phyloP scores from a whole-genome alignment of 2,113 vertebrate genomes.

The Thamnaconus septentrionalis region DNA sequence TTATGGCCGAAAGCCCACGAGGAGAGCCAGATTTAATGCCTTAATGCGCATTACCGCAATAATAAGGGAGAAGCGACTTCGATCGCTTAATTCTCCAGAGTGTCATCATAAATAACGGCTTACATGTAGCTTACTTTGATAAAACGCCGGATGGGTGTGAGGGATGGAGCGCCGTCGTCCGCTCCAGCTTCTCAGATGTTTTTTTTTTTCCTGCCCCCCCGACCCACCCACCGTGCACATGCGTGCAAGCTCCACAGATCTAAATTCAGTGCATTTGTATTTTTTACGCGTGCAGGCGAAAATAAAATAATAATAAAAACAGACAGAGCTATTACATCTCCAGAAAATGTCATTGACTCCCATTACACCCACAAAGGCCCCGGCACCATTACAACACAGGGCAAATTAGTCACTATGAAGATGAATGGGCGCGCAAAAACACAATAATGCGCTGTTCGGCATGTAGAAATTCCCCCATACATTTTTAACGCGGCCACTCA shows the following conservation, averaged over 20 bases:
- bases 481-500: conserved; percentile 61
- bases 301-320: conserved; percentile 13
- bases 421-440: conserved; percentile 60
- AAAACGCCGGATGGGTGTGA: conserved; percentile 52
- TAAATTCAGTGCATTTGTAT: conserved; percentile 2
- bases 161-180: conserved; percentile 39
- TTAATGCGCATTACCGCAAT: conserved; percentile 67
- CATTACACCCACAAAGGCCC: conserved; percentile 59
- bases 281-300: conserved; percentile 13
- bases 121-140: conserved; percentile 74
- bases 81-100: conserved; percentile 67
- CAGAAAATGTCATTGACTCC: conserved; percentile 65
- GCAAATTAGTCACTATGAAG: conserved; percentile 66
- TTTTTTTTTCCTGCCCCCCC: conserved; percentile 30
- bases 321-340: conserved; percentile 36
- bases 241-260: not conserved
- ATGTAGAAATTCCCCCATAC: conserved; percentile 48
- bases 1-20: conserved; percentile 54
- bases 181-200: conserved; percentile 22
- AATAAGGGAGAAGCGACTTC: conserved; percentile 70
- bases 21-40: conserved; percentile 62
- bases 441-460: conserved; percentile 59
- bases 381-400: conserved; percentile 52
- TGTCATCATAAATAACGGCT: conserved; percentile 72
- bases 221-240: not conserved